Base-by-base conservation (phyloP, 2,888 invertebrate species). In the Drosophila tripunctata region DNA sequence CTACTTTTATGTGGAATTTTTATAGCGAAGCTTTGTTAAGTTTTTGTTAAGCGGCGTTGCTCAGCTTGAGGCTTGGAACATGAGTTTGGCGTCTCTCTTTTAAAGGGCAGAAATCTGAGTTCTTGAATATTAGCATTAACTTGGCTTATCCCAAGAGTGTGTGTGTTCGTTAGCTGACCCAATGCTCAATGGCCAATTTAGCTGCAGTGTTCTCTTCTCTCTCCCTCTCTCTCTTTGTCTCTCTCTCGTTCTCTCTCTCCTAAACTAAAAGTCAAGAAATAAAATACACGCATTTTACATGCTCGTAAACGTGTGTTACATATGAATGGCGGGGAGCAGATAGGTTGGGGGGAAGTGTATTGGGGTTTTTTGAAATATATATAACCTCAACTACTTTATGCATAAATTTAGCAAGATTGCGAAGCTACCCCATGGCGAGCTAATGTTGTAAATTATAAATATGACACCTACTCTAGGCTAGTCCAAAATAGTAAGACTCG, bases 381-480 rank as follows among this genome's bases (percentile, higher is more conserved):
- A 82, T 82, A 84, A 84, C 81, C 76, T 84, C 81, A 82, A 82
- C 81, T 82, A 82, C 81, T 84, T 82, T 82, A 84, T 82, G 81
- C 81, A 82, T 82, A 82, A 82, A 82, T 82, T 82, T 76, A 78
- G 81, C 81, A 82, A 85, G 83, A 83, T 83, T 85, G 85, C 82
- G 84, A 82, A 82, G 85, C 82, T 85, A 85, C 87, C 89, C 89
- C 78, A 88, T 85, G 89, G 88, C 83, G 89, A 85, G 87, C 86
- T 83, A 85, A 82, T 86, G 85, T 87, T 84, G 88, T 89, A 89
- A 89, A 89, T 89, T 89, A 89, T 89, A 87, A 88, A 89, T 88
- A 89, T 89, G 89, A 89, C 89, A 89, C 89, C 89, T 89, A 87
- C 84, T 86, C 83, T 27, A n/a, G n/a, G n/a, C 83, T 78, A 81